phyloP scores from a whole-genome alignment of 2,797 vertebrate species.

The Myotis planiceps region DNA sequence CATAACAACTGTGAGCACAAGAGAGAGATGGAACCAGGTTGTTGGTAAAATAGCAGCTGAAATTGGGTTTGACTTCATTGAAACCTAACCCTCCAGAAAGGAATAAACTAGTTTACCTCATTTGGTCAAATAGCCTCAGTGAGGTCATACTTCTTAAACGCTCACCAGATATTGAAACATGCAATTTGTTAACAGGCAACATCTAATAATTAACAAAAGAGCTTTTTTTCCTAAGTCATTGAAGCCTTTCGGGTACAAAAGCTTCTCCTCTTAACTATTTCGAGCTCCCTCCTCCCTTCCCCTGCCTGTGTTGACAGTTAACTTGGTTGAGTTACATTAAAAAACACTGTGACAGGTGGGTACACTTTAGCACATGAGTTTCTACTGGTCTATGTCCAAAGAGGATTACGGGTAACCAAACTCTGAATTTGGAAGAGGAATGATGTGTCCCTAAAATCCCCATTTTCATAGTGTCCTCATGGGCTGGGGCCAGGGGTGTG shows the following conservation, averaged over 20 bases:
- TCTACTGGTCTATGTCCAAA: neutral
- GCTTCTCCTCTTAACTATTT: neutral
- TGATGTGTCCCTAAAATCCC: neutral
- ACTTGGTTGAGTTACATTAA: neutral
- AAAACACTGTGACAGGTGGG: slow-evolving; percentile 9
- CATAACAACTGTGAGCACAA: neutral
- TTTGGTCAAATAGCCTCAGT: neutral
- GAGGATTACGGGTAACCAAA: neutral
- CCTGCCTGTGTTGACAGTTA: slow-evolving; percentile 22
- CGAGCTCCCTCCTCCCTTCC: neutral
- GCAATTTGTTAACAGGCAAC: neutral
- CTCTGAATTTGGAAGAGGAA: slow-evolving; percentile 24
- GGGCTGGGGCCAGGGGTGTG: neutral
- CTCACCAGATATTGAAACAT: neutral
- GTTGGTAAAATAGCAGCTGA: neutral
- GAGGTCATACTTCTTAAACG: neutral
- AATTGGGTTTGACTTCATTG: neutral
- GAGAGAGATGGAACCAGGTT: neutral
- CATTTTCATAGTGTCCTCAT: neutral
- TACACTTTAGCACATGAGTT: slow-evolving; percentile 3
- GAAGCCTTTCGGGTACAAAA: neutral
- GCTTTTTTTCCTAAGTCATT: neutral
- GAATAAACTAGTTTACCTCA: neutral
- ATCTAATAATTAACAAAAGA: slow-evolving; percentile 41
- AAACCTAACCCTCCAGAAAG: neutral